Evolutionary conservation across 2,888 invertebrate genomes (phyloP).

Genomic region (Andrena trimmerana): DNA sequence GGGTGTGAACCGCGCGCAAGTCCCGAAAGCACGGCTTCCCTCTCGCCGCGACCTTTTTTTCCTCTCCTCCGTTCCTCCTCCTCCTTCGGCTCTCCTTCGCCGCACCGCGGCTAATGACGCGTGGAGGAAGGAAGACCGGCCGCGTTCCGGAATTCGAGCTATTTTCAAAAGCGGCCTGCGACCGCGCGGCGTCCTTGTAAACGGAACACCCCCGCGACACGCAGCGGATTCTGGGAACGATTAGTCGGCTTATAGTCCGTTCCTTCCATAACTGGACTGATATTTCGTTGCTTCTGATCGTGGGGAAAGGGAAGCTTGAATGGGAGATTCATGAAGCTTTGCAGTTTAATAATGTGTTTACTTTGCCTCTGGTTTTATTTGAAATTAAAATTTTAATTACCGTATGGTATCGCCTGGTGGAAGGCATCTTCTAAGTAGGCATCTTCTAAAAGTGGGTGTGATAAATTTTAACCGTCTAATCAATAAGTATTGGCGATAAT

Average conservation of each 20-base stretch:
- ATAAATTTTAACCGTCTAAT: background rate
- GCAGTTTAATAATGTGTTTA: too few relatives aligned
- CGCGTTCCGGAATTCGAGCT: constrained; percentile 78
- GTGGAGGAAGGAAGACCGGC: constrained; percentile 73
- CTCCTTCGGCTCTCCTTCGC: constrained; percentile 10
- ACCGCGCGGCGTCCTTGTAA: constrained; percentile 51
- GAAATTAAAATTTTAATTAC: too few relatives aligned
- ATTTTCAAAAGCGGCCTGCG: constrained; percentile 74
- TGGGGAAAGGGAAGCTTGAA: too few relatives aligned
- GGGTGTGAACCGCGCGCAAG: constrained; percentile 71
- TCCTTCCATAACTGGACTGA: background rate
- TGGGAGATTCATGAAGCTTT: too few relatives aligned
- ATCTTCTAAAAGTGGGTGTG: background rate
- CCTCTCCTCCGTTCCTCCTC: background rate
- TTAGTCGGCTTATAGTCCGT: background rate
- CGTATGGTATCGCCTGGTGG: too few relatives aligned
- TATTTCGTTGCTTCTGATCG: background rate
- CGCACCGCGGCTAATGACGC: constrained; percentile 74
- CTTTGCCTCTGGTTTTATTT: too few relatives aligned
- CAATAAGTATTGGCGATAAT: constrained; percentile 14
- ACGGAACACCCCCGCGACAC: constrained; percentile 53
- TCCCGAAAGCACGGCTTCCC: constrained; percentile 20
- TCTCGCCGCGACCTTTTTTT: constrained; percentile 18
- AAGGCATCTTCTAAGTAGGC: too few relatives aligned
- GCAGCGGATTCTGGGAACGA: constrained; percentile 27